phyloP scores from a whole-genome alignment of 2,797 vertebrate species.

The Tapera naevia region DNA sequence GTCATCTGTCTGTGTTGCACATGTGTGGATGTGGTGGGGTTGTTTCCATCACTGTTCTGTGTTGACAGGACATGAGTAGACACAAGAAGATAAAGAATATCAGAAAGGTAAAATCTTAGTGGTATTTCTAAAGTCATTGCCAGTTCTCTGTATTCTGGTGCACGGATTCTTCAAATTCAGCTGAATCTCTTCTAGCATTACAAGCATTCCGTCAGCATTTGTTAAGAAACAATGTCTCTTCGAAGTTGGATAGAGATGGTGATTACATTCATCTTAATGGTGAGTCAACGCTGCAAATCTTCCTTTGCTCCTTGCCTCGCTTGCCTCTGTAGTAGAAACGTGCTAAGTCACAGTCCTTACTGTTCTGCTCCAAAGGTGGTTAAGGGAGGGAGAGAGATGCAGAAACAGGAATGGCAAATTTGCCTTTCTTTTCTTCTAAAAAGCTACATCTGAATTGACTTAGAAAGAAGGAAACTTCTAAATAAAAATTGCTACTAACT shows the following conservation, averaged over 20 bases:
- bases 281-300: conserved; percentile 8
- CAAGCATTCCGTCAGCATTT: background rate
- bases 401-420: background rate
- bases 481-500: background rate
- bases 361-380: background rate
- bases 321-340: background rate
- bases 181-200: background rate
- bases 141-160: background rate
- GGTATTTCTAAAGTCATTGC: background rate
- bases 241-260: background rate
- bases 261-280: background rate
- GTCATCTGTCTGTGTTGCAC: background rate
- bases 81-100: background rate
- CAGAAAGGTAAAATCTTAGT: background rate
- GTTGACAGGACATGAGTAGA: background rate
- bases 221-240: background rate
- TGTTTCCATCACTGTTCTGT: background rate
- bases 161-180: background rate
- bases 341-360: background rate
- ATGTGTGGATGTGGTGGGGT: fast-evolving
- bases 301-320: background rate
- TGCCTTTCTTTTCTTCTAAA: background rate
- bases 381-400: background rate
- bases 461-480: background rate
- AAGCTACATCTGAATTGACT: background rate